Evolutionary conservation across 2,888 invertebrate species (phyloP).

Genomic region (Petrophora chlorosata): DNA sequence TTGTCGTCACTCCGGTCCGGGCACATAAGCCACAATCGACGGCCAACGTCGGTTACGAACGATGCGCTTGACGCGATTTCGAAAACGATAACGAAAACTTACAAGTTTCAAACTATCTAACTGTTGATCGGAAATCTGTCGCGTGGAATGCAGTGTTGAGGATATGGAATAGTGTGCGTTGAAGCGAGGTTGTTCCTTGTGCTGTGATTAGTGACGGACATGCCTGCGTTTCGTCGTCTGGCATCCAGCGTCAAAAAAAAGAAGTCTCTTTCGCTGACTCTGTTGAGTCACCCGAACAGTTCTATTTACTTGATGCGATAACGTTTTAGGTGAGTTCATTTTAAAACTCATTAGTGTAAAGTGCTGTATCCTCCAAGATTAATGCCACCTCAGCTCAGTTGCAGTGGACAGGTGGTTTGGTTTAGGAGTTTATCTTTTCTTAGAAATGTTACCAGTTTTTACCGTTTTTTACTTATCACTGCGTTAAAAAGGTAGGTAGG

Average conservation of each 20-base stretch:
- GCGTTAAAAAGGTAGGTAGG: slow-evolving; percentile 26
- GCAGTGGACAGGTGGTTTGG: slow-evolving; percentile 45
- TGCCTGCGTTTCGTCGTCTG: slow-evolving; percentile 75
- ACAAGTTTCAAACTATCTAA: slow-evolving; percentile 15
- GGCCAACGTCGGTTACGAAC: slow-evolving; percentile 51
- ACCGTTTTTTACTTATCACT: slow-evolving; percentile 24
- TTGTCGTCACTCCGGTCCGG: slow-evolving; percentile 25
- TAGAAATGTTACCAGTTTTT: slow-evolving; percentile 31
- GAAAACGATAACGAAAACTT: slow-evolving; percentile 35
- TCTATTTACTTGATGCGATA: slow-evolving; percentile 77
- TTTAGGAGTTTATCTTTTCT: slow-evolving; percentile 29
- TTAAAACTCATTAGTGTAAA: slow-evolving; percentile 61
- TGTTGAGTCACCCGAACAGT: slow-evolving; percentile 60
- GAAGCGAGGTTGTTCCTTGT: slow-evolving; percentile 48
- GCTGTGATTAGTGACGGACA: slow-evolving; percentile 69
- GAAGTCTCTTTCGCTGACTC: slow-evolving; percentile 64
- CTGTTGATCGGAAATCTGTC: slow-evolving; percentile 18
- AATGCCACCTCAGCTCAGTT: slow-evolving; percentile 48
- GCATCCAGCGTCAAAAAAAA: slow-evolving; percentile 80
- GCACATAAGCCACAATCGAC: slow-evolving; percentile 43
- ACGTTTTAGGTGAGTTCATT: slow-evolving; percentile 78
- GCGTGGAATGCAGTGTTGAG: slow-evolving; percentile 70
- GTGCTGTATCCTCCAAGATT: slow-evolving; percentile 45
- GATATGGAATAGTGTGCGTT: slow-evolving; percentile 61
- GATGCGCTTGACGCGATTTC: slow-evolving; percentile 47